Conservation (phyloP, 2,113 vertebrate species). For the Cygnus buccinator region DNA sequence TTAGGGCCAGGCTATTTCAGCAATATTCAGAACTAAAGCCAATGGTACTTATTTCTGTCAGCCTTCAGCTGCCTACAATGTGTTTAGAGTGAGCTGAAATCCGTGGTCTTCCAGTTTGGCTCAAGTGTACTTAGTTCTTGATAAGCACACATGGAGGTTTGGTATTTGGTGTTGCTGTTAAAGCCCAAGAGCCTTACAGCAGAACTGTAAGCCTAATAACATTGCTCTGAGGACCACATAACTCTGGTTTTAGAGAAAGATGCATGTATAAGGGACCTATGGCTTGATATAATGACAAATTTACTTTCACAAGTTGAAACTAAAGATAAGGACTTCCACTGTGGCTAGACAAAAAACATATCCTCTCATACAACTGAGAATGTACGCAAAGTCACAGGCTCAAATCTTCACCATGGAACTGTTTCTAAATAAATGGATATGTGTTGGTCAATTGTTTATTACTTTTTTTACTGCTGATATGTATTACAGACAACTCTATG, state of each 20-base stretch:
- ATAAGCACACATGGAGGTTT: not conserved
- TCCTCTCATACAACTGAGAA: not conserved
- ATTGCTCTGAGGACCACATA: not conserved
- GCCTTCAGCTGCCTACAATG: not conserved
- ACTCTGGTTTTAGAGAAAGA: not conserved
- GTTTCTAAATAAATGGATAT: constrained; percentile 29
- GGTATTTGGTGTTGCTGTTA: not conserved
- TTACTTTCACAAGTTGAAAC: not conserved
- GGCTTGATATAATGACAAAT: not conserved
- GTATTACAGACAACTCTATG: not conserved
- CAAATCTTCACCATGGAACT: not conserved
- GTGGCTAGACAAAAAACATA: not conserved
- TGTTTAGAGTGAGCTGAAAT: not conserved
- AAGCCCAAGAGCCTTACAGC: not conserved
- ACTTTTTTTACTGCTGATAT: not conserved
- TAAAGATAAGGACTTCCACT: not conserved
- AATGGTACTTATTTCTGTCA: not conserved
- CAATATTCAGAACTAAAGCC: not conserved
- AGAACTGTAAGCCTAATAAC: not conserved
- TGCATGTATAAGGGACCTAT: not conserved
- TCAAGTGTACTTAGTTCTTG: not conserved
- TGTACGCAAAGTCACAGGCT: not conserved
- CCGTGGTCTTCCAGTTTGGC: not conserved
- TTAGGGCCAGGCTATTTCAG: not conserved
- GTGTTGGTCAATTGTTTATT: constrained; percentile 19